phyloP scores from a whole-genome alignment of 2,888 invertebrate genomes.

The Marronus borbonicus region DNA sequence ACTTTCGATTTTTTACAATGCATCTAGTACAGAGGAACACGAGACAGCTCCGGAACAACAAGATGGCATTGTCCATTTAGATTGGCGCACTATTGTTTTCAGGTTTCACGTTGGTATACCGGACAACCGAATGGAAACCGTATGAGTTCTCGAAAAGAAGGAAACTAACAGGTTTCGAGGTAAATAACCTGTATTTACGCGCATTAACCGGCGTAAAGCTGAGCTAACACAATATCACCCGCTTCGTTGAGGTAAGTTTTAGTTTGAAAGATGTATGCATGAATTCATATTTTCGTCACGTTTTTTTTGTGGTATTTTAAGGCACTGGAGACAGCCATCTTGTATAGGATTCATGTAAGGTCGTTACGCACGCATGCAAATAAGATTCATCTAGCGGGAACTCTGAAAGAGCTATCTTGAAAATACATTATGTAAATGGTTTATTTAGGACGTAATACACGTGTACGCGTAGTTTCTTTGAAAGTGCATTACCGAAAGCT shows the following conservation, averaged over 20 bases:
- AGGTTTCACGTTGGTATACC: background rate
- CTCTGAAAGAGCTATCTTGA: slow-evolving; percentile 12
- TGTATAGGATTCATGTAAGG: slow-evolving; percentile 31
- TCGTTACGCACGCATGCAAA: slow-evolving; percentile 22
- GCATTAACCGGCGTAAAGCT: background rate
- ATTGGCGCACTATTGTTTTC: slow-evolving; percentile 11
- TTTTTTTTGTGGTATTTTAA: slow-evolving; percentile 23
- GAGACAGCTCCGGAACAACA: slow-evolving; percentile 7
- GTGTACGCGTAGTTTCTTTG: background rate
- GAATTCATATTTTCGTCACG: slow-evolving; percentile 27
- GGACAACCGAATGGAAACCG: slow-evolving; percentile 16
- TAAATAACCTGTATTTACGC: slow-evolving; percentile 26
- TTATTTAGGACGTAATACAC: slow-evolving; percentile 23
- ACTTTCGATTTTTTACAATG: slow-evolving; percentile 26
- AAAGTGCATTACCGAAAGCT: too few relatives aligned
- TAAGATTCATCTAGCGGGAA: slow-evolving; percentile 16
- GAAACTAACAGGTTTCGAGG: slow-evolving; percentile 39
- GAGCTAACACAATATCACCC: background rate
- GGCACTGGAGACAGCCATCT: slow-evolving; percentile 7
- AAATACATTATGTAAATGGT: slow-evolving; percentile 42
- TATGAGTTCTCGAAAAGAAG: slow-evolving; percentile 6
- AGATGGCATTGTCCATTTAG: slow-evolving; percentile 14
- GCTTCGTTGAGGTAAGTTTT: background rate
- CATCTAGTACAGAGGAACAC: background rate
- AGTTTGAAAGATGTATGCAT: background rate